Base-by-base conservation (phyloP, 2,888 invertebrate species). In the Azorinus chamasolen region DNA sequence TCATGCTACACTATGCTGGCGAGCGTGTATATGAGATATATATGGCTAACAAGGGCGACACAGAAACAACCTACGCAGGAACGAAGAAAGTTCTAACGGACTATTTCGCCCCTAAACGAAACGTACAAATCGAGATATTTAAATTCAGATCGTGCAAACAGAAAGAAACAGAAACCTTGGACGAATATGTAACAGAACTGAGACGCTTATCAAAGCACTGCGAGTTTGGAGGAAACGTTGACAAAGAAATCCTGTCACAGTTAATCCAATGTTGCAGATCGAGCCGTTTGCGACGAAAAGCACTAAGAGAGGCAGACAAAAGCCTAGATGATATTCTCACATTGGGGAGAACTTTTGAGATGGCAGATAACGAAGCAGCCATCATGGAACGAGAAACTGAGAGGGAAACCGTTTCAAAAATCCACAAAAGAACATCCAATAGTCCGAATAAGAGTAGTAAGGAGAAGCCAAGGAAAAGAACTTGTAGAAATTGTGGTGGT, bases 91-190 rank as follows among this genome's bases (percentile, higher is more conserved):
- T 41, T 41, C 41, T 41, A 8, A 41, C 41, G 14, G 14, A 41
- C 41, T 41, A 41, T 41, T 41, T 41, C 14, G 41, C 41, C 8
- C 41, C 41, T n/a, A n/a, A n/a, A n/a, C n/a, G n/a, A n/a, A n/a
- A n/a, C n/a, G n/a, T n/a, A n/a, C n/a, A n/a, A n/a, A 77, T 83
- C 71, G 77, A 80, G 50, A 64, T 83, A 6, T 78, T 78, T 63
- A 68, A 63, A 50, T 83, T 80, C 48, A 24, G 79, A 32, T 48
- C 20, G 8, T 65, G 62, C 51, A 83, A 74, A 71, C 80, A 83
- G 41, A 61, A 27, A 32, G 61, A 70, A 12, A 55, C 51, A 0
- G 79, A 78, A 45, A 57, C 77, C 10, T 59, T 83, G 20, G 73
- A 83, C 48, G 80, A 83, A 57, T 83, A 25, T 54, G 59, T 77